Conservation (phyloP, 2,797 vertebrate genomes). For the Protonibea diacanthus region DNA sequence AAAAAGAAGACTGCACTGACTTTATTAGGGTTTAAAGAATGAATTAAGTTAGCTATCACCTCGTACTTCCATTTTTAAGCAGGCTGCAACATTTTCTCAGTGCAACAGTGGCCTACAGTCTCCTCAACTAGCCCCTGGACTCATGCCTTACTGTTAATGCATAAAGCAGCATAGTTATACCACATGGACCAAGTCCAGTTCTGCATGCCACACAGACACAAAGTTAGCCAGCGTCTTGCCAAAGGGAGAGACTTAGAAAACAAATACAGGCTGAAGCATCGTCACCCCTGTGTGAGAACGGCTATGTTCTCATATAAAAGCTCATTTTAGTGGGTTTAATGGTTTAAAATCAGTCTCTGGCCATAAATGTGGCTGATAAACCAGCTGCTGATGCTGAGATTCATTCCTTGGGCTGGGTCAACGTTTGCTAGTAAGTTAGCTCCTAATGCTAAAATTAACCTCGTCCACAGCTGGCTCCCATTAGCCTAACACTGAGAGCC, state of each 20-base stretch:
- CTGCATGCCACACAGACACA: too few relatives aligned
- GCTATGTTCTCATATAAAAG: background rate
- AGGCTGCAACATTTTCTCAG: background rate
- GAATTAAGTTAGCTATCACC: background rate
- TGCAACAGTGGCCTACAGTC: background rate
- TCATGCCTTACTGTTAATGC: background rate
- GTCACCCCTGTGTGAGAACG: background rate
- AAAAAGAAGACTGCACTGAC: background rate
- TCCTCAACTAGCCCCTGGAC: background rate
- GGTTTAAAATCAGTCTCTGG: background rate
- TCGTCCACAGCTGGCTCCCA: constrained; percentile 85
- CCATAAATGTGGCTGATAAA: background rate
- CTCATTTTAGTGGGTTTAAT: background rate
- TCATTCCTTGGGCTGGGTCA: constrained; percentile 63
- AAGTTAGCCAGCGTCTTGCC: background rate
- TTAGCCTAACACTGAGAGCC: constrained; percentile 82
- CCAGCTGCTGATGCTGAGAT: constrained; percentile 22
- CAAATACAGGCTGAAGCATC: too few relatives aligned
- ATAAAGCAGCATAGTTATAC: background rate
- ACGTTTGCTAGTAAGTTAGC: constrained; percentile 64
- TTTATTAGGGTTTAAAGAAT: background rate
- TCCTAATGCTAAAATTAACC: constrained; percentile 83
- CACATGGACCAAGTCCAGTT: background rate
- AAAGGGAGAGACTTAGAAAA: background rate
- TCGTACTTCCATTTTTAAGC: background rate